These are phyloP conservation scores for Eleutherodactylus coqui DNA, from an alignment of 2,797 vertebrate genomes.

Conservation along the genomic window DNA sequence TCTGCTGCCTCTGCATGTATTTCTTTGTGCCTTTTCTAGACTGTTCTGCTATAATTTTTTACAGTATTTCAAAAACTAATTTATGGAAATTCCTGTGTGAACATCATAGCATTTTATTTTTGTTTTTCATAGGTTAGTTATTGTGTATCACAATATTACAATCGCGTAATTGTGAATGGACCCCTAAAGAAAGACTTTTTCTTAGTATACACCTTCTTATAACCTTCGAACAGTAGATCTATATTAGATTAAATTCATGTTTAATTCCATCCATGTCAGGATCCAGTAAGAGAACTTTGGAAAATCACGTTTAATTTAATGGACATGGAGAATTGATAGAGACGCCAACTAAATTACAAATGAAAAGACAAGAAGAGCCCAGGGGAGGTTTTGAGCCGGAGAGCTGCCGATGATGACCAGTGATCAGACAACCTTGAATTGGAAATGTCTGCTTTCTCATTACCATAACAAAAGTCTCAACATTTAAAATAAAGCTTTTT, in stretches of 20 bases:
- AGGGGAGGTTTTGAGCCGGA: conserved; percentile 88
- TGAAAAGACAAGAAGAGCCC: conserved; percentile 93
- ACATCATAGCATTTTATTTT: not conserved
- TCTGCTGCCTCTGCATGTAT: too few relatives aligned
- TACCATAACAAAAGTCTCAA: conserved; percentile 97
- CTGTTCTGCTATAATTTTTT: not conserved
- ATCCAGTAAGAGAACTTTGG: conserved; percentile 76
- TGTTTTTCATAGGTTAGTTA: not conserved
- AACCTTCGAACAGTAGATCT: conserved; percentile 11
- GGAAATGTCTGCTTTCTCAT: conserved; percentile 96
- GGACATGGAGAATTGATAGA: conserved; percentile 86
- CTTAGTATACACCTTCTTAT: not conserved
- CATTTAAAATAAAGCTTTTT: conserved; percentile 93
- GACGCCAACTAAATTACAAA: conserved; percentile 92
- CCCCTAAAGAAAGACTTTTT: not conserved
- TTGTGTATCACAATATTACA: not conserved
- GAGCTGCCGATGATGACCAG: conserved; percentile 94
- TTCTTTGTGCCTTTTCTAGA: too few relatives aligned
- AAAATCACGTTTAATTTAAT: conserved; percentile 81
- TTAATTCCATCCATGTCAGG: conserved; percentile 44
- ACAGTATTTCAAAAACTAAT: not conserved
- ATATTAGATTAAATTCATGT: conserved; percentile 36
- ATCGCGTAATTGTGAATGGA: not conserved
- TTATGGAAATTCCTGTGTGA: not conserved
- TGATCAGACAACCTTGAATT: conserved; percentile 99